A percentile compares a stretch with the other conserved stretches of the same genome.
phyloP scores from a whole-genome alignment of 2,888 invertebrate genomes.

The Ormyrus labotus region DNA sequence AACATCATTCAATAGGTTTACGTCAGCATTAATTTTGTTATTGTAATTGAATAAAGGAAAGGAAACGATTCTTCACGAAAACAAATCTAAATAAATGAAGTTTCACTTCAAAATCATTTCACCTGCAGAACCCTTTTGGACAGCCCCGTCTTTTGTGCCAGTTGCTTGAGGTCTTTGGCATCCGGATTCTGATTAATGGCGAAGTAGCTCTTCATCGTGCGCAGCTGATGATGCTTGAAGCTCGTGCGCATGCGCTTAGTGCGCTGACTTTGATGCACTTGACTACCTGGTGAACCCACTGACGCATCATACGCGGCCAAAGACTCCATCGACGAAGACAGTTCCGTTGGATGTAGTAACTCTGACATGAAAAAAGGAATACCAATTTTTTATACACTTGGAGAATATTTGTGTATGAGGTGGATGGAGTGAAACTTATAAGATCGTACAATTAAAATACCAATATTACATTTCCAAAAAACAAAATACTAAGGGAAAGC shows the following conservation, averaged over 20 bases:
- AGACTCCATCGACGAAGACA: conserved; percentile 87
- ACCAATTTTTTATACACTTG: too few relatives aligned
- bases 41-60: too few relatives aligned
- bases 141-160: conserved; percentile 98
- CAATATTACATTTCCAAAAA: too few relatives aligned
- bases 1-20: too few relatives aligned
- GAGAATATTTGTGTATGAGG: too few relatives aligned
- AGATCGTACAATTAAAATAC: too few relatives aligned
- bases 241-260: conserved; percentile 99
- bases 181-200: conserved; percentile 99
- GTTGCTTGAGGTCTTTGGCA: conserved; percentile 98
- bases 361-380: conserved; percentile 75
- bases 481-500: too few relatives aligned
- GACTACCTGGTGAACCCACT: conserved; percentile 84
- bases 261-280: conserved; percentile 81
- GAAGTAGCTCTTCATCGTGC: conserved; percentile 99
- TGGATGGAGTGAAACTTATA: too few relatives aligned
- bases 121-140: conserved; percentile 99
- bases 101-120: conserved; percentile 58
- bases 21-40: too few relatives aligned
- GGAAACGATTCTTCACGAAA: not conserved
- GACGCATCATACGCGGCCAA: conserved; percentile 85
- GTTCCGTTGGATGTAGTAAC: conserved; percentile 84
- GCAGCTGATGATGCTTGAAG: conserved; percentile 98
- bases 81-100: not conserved